A percentile compares a stretch with the other conserved stretches of the same genome.
These are phyloP conservation scores for Synanthedon andrenaeformis DNA, from an alignment of 2,888 invertebrate species.

Conservation along the genomic window DNA sequence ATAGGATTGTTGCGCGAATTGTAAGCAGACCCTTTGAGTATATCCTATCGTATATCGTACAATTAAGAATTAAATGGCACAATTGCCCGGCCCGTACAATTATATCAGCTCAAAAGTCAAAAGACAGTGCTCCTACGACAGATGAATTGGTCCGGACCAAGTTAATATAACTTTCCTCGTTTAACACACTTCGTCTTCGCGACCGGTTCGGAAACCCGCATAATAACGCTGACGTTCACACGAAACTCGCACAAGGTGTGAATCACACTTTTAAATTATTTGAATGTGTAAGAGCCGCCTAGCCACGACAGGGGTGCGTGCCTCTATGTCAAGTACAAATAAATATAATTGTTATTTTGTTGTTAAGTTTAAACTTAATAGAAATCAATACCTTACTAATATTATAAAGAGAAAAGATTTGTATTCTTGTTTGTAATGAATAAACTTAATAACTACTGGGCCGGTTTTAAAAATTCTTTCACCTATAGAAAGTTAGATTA, in stretches of 20 bases:
- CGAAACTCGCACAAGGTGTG: conserved; percentile 37
- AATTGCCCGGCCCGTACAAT: conserved; percentile 7
- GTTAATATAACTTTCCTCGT: conserved; percentile 64
- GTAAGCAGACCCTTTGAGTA: too few relatives aligned
- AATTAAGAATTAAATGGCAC: neutral
- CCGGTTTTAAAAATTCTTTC: too few relatives aligned
- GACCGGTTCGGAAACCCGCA: conserved; percentile 42
- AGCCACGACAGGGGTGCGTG: too few relatives aligned
- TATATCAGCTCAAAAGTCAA: conserved; percentile 34
- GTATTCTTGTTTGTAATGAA: too few relatives aligned
- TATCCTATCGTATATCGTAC: neutral
- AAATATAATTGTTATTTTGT: too few relatives aligned
- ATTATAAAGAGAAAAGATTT: too few relatives aligned
- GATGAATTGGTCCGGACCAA: conserved; percentile 37
- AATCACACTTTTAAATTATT: conserved; percentile 42
- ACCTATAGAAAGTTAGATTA: too few relatives aligned
- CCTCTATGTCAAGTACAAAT: neutral
- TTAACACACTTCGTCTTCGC: conserved; percentile 48
- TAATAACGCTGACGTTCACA: conserved; percentile 42
- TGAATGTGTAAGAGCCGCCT: conserved; percentile 31
- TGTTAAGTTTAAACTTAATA: too few relatives aligned
- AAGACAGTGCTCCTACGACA: conserved; percentile 39
- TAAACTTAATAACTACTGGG: too few relatives aligned
- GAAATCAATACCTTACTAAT: too few relatives aligned
- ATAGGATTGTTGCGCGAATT: too few relatives aligned